Base-by-base conservation (phyloP, 2,113 vertebrate species). In the Gymnogyps californianus region DNA sequence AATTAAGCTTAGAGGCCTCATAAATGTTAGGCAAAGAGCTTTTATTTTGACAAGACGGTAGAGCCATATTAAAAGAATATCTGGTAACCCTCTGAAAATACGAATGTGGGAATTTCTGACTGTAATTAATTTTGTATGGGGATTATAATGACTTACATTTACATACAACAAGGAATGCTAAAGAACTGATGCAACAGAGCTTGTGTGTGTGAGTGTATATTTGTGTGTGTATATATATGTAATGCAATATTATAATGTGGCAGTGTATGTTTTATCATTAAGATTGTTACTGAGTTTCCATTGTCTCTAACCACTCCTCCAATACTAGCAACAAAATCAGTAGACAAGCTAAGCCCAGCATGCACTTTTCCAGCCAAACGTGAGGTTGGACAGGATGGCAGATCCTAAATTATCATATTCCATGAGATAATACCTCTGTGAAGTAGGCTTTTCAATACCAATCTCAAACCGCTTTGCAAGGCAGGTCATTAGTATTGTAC, bases 1-100 rank as follows among this genome's bases (percentile, higher is more conserved):
- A 97, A 96, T 98, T 96, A 96, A 95, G 95, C 92, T 85, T 92
- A 92, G 77, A 92, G 62, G 47, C 72, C 58, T 94, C 67, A 94
- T 66, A 94, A 92, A 89, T 69, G 54, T 80, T 85, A 96, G 54
- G 79, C 67, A 90, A 93, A 93, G 46, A 67, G 66, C 87, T 96
- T 96, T 94, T 95, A 91, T 96, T 97, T 92, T 96, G 93, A 94
- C 78, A 94, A 84, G 83, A 55, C 3, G 2, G 52, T 29, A 83
- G 55, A 93, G n/a, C 32, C 57, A 90, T 93, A 94, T 92, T 89
- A 90, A 94, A 95, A 91, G 59, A 79, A 44, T 83, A 85, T 93
- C 96, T 96, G 67, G 77, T 85, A 89, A 89, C 76, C 42, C 77
- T 90, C 89, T 93, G 94, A 96, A 96, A 95, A 91, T 64, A 77